Conservation (phyloP, 92 coral and sea anemone genomes). For the Epizoanthus illoricatus region DNA sequence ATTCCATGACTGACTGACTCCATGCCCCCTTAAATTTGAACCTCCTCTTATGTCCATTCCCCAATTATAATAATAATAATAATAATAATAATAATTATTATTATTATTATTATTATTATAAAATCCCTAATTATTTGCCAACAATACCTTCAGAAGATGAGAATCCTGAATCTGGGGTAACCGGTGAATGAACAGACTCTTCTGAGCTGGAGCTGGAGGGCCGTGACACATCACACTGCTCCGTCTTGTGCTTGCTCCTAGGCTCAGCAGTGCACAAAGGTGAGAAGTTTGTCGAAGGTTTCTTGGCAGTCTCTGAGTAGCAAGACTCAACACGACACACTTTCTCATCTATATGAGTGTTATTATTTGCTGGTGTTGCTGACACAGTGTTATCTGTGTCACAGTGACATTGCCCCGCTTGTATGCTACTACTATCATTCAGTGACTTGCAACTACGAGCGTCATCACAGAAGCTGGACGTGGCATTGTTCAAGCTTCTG, state of each 20-base stretch:
- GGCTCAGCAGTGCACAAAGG: background rate
- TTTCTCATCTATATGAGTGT: too few species aligned
- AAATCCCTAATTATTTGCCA: too few species aligned
- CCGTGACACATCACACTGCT: background rate
- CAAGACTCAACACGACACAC: background rate
- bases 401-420: background rate
- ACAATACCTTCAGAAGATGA: constrained; percentile 24
- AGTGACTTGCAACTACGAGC: too few species aligned
- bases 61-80: too few species aligned
- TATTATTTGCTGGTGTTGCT: background rate
- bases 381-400: background rate
- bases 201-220: constrained; percentile 13
- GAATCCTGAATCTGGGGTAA: constrained; percentile 6
- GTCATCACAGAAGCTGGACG: background rate
- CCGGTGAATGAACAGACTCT: constrained; percentile 22
- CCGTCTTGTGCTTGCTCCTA: background rate
- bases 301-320: background rate
- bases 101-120: too few species aligned
- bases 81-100: too few species aligned
- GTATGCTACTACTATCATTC: too few species aligned
- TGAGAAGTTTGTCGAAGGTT: background rate
- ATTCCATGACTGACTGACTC: too few species aligned
- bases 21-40: too few species aligned
- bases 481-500: background rate
- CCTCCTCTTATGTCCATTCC: too few species aligned